phyloP scores from a whole-genome alignment of 2,113 vertebrate species.

The Gnathonemus echidnorhynchus region DNA sequence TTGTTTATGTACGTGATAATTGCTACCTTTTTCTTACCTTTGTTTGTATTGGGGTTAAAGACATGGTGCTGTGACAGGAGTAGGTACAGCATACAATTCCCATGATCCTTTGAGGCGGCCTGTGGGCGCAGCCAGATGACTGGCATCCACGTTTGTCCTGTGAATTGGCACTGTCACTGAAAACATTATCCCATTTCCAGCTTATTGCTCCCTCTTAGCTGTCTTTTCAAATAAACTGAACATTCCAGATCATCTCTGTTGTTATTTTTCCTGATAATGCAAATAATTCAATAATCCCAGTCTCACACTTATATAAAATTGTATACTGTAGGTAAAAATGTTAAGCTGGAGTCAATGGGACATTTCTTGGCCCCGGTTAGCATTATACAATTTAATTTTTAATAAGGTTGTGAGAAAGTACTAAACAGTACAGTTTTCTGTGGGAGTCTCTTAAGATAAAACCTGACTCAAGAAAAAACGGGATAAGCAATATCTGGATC shows the following conservation, averaged over 20 bases:
- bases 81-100: neutral
- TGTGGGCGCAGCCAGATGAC: neutral
- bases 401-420: neutral
- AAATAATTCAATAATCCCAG: neutral
- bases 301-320: neutral
- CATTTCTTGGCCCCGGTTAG: neutral
- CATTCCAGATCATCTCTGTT: neutral
- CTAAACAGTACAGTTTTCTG: neutral
- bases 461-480: neutral
- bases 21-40: slow-evolving; percentile 64
- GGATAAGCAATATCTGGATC: neutral
- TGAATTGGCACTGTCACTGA: neutral
- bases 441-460: neutral
- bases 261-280: neutral
- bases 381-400: neutral
- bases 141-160: neutral
- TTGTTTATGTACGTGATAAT: slow-evolving; percentile 67
- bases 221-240: slow-evolving; percentile 1
- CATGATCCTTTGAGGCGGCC: neutral
- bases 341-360: neutral
- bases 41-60: slow-evolving; percentile 76
- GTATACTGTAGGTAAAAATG: neutral
- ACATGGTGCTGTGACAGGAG: slow-evolving; percentile 36
- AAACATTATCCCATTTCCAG: neutral
- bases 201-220: neutral